Evolutionary conservation across 2,113 vertebrate genomes (phyloP).

Genomic region (Psettodes erumei): DNA sequence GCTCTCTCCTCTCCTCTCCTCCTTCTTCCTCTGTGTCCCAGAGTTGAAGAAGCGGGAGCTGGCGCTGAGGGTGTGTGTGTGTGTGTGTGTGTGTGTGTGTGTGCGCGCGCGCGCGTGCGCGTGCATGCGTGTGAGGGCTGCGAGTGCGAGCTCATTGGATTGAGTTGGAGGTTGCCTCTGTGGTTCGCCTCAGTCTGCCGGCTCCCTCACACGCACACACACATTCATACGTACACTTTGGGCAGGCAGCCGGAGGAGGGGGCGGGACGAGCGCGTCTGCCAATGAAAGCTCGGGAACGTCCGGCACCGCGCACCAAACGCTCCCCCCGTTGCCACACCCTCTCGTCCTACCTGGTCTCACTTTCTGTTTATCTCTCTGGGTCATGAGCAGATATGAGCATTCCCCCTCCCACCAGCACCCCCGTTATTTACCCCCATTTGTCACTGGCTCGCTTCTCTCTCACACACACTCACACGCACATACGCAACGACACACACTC

Average conservation of each 20-base stretch:
- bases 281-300: constrained; percentile 63
- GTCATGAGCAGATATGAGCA: constrained; percentile 51
- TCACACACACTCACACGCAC: not conserved
- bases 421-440: constrained; percentile 55
- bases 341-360: constrained; percentile 59
- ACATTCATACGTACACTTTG: constrained; percentile 65
- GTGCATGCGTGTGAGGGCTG: constrained; percentile 62
- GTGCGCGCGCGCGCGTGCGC: constrained; percentile 42
- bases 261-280: constrained; percentile 65
- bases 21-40: constrained; percentile 63
- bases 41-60: constrained; percentile 63
- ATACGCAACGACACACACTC: constrained; percentile 40
- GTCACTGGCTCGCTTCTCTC: constrained; percentile 45
- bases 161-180: constrained; percentile 67
- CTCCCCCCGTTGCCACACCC: constrained; percentile 43
- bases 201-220: constrained; percentile 60
- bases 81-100: constrained; percentile 30
- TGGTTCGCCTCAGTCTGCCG: constrained; percentile 70
- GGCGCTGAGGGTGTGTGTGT: constrained; percentile 37
- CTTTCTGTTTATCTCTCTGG: constrained; percentile 55
- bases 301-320: constrained; percentile 9
- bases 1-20: constrained; percentile 53
- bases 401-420: not conserved
- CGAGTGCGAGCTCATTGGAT: constrained; percentile 74
- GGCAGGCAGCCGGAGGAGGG: constrained; percentile 54